These are phyloP conservation scores for Pterostichus niger DNA, from an alignment of 2,888 invertebrate genomes.

Conservation along the genomic window DNA sequence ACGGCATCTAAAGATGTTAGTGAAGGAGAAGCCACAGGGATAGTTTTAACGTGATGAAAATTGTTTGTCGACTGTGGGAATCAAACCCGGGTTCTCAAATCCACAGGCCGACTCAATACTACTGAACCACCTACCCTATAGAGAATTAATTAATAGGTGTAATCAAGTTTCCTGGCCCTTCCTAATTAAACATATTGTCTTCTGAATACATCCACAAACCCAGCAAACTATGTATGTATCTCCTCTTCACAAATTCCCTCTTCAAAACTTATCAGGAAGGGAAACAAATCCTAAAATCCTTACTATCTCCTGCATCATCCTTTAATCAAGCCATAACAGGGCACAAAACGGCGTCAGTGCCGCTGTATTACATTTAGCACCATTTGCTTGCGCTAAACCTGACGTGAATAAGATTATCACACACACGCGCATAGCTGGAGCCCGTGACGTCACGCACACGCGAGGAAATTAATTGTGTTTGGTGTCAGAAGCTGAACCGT, in stretches of 20 bases:
- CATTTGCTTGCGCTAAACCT: slow-evolving; percentile 25
- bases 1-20: no score
- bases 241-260: neutral
- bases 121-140: no score
- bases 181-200: no score
- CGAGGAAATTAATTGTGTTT: slow-evolving; percentile 43
- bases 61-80: no score
- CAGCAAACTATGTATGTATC: neutral
- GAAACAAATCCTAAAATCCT: slow-evolving; percentile 12
- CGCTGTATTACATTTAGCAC: slow-evolving; percentile 30
- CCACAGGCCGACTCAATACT: no score
- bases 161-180: no score
- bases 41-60: no score
- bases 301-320: slow-evolving; percentile 11
- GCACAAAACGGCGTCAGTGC: neutral
- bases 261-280: neutral
- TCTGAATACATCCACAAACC: no score
- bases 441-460: slow-evolving; percentile 26
- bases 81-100: no score
- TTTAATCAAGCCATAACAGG: slow-evolving; percentile 20
- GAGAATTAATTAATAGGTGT: no score
- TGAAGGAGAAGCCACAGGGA: no score
- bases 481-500: slow-evolving; percentile 26
- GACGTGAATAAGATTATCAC: slow-evolving; percentile 51
- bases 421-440: neutral